Percentiles rank a stretch among this genome's conserved stretches.
These are phyloP conservation scores for Argynnis bischoffii DNA, from an alignment of 2,888 invertebrate genomes.

Conservation along the genomic window DNA sequence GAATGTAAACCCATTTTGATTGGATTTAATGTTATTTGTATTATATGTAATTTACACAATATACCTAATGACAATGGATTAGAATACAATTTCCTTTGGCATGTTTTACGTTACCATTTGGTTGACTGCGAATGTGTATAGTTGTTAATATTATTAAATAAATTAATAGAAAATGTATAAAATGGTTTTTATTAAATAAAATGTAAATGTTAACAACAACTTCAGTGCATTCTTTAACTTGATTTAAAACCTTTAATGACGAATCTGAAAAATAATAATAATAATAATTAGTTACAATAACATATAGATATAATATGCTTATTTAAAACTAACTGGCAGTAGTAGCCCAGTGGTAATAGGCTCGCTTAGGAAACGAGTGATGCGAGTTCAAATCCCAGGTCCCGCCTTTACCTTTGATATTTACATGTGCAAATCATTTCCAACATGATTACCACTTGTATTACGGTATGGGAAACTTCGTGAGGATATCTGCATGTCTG, in stretches of 20 bases:
- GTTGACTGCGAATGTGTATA: constrained; percentile 41
- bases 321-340: background rate
- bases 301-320: background rate
- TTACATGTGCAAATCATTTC: too few relatives aligned
- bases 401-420: too few relatives aligned
- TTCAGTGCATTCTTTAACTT: constrained; percentile 5
- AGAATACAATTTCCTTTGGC: background rate
- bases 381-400: too few relatives aligned
- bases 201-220: constrained; percentile 14
- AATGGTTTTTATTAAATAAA: constrained; percentile 31
- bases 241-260: constrained; percentile 44
- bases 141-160: constrained; percentile 64
- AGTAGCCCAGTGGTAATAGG: background rate
- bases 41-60: constrained; percentile 9
- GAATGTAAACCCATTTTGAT: too few relatives aligned
- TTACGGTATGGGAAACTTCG: too few relatives aligned
- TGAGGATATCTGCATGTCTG: too few relatives aligned
- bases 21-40: too few relatives aligned
- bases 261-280: constrained; percentile 52
- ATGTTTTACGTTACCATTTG: constrained; percentile 7
- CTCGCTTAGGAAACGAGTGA: too few relatives aligned
- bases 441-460: too few relatives aligned
- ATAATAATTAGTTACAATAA: background rate
- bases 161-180: constrained; percentile 45
- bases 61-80: background rate